Evolutionary conservation across 2,888 invertebrate species (phyloP).

Genomic region (Pterostichus madidus): DNA sequence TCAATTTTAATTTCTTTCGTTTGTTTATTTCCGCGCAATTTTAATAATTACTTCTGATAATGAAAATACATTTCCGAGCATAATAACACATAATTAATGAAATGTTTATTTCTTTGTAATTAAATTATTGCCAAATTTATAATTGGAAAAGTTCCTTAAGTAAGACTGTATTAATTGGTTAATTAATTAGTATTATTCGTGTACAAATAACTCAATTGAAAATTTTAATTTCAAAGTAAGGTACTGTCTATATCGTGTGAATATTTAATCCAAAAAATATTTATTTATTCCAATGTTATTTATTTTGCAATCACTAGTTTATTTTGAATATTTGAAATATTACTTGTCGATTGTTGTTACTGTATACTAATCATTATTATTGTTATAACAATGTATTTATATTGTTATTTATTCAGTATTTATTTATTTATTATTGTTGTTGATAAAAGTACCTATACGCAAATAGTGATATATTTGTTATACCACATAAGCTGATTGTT

Average conservation of each 20-base stretch:
- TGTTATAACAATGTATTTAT: conserved; percentile 32
- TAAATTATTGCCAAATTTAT: conserved; percentile 15
- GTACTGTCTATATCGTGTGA: conserved; percentile 55
- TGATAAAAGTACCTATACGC: conserved; percentile 40
- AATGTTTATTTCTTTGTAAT: background rate
- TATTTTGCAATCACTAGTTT: conserved; percentile 42
- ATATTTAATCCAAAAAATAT: conserved; percentile 24
- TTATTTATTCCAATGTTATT: background rate
- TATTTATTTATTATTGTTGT: conserved; percentile 43
- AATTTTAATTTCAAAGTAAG: conserved; percentile 41
- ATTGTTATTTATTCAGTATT: conserved; percentile 51
- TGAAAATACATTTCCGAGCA: conserved; percentile 1
- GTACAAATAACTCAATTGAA: background rate
- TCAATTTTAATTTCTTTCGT: conserved; percentile 12
- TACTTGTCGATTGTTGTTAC: conserved; percentile 30
- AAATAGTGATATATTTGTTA: conserved; percentile 44
- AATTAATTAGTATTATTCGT: conserved; percentile 5
- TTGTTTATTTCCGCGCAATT: background rate
- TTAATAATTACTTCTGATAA: background rate
- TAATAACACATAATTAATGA: no score
- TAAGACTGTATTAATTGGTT: conserved; percentile 24
- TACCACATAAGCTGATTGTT: conserved; percentile 43
- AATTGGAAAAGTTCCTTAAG: conserved; percentile 41
- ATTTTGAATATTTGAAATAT: conserved; percentile 38
- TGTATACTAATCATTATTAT: conserved; percentile 23